These are phyloP conservation scores for Gymnogyps californianus DNA, from an alignment of 2,113 vertebrate species.

Conservation along the genomic window DNA sequence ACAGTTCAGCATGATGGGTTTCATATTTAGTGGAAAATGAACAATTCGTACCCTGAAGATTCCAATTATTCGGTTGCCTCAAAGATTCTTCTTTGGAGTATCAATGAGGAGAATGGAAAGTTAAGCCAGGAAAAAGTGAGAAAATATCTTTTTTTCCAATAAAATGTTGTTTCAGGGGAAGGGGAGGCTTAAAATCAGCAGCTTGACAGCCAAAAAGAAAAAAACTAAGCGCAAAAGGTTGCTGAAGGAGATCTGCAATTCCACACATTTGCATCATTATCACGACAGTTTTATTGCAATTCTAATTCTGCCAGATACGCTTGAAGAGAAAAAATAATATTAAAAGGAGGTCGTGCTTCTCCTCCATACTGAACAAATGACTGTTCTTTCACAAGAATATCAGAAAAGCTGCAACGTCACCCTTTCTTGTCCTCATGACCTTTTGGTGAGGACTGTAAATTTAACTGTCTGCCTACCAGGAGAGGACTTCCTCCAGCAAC, in stretches of 20 bases:
- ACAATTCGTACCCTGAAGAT: conserved; percentile 69
- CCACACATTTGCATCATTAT: conserved; percentile 5
- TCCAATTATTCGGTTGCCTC: conserved; percentile 24
- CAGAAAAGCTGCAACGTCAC: not conserved
- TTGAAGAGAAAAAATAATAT: not conserved
- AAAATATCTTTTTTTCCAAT: not conserved
- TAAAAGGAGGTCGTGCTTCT: not conserved
- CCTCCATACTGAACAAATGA: not conserved
- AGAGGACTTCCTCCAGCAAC: not conserved
- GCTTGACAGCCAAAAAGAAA: not conserved
- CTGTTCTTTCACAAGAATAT: not conserved
- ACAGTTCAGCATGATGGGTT: conserved; percentile 67
- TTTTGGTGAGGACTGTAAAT: not conserved
- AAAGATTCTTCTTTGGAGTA: conserved; percentile 8
- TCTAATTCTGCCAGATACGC: not conserved
- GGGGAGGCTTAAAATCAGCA: not conserved
- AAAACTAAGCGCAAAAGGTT: not conserved
- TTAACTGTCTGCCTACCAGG: not conserved
- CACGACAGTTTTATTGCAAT: not conserved
- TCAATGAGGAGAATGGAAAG: conserved; percentile 15
- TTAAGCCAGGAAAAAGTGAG: not conserved
- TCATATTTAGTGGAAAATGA: conserved; percentile 80
- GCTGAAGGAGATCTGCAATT: not conserved
- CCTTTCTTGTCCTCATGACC: not conserved
- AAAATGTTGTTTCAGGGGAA: not conserved